These are phyloP conservation scores for Brachypodius melanocephalos DNA, from an alignment of 2,113 vertebrate genomes.

Conservation along the genomic window DNA sequence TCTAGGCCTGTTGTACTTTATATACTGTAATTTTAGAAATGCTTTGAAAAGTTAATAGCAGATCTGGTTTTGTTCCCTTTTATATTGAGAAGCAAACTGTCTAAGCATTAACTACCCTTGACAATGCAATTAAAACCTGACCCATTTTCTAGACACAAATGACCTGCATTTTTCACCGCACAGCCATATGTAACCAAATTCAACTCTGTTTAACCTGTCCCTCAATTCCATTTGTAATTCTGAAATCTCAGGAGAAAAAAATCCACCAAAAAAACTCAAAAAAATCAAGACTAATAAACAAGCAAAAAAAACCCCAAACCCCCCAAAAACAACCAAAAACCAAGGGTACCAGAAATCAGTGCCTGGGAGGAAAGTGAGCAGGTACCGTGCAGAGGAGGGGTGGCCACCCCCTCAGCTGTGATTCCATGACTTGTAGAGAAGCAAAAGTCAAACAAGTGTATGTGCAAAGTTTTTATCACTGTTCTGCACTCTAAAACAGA, in stretches of 20 bases:
- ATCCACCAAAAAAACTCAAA: not conserved
- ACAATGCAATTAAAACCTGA: constrained; percentile 7
- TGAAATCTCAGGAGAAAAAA: not conserved
- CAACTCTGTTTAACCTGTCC: not conserved
- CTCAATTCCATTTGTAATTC: not conserved
- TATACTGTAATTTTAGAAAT: not conserved
- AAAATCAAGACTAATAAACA: not conserved
- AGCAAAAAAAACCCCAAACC: not conserved
- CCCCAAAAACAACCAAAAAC: not conserved
- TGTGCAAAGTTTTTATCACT: not conserved
- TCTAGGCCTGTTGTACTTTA: not conserved
- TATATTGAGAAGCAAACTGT: not conserved
- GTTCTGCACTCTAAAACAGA: not conserved
- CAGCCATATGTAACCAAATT: not conserved
- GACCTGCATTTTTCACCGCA: not conserved
- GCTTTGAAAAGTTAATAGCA: not conserved
- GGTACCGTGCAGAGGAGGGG: not conserved
- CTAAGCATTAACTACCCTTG: not conserved
- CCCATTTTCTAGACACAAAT: not conserved
- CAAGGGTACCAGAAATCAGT: not conserved
- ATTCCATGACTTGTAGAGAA: not conserved
- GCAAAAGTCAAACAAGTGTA: not conserved
- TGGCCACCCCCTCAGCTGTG: not conserved
- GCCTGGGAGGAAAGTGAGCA: not conserved
- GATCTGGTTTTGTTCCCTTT: not conserved